Evolutionary conservation across 2,888 invertebrate species (phyloP), one percentile per base, ranked within the genome.

Genomic region (Amiota minor): DNA sequence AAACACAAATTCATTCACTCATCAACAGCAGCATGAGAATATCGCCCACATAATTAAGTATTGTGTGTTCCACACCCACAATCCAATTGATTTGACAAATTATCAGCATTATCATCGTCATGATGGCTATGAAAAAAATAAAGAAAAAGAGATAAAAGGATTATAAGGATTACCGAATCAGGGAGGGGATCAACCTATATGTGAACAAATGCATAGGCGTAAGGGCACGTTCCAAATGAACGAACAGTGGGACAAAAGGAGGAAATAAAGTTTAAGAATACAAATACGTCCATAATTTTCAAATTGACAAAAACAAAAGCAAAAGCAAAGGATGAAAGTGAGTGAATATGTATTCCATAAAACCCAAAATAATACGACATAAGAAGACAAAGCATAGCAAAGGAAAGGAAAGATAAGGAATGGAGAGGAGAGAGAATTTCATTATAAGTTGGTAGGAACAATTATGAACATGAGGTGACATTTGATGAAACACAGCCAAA

Each of bases 11-110:
- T 23, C 35, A 35, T 8, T 35, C 35, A 35, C 35, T 35, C 35
- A 35, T 35, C 35, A 35, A 35, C 35, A 35, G 35, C 35, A 35
- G 35, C 35, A 35, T 1, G n/a, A 53, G n/a, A 53, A 35, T 53
- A 10, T 49, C 83, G 81, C 81, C 81, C 81, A 83, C 81, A 81
- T 79, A 81, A 81, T 81, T 81, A 81, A 80, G 72, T 76, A 74
- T 35, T 35, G 35, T 73, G 55, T 23, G 67, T 72, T 6, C 12
- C 70, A 80, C 81, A 76, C 81, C 82, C 77, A 50, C 49, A 18
- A 20, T 20, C 16, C 55, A 23, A 49, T 55, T 11, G 62, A 72
- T 73, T 75, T 9, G 59, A 59, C 20, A 20, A 12, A 59, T 20
- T 8, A 12, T 18, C 59, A 20, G 59, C 10, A 14, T 61, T 61